Base-by-base conservation (phyloP, 2,888 invertebrate species). In the Hirudinaria manillensis region DNA sequence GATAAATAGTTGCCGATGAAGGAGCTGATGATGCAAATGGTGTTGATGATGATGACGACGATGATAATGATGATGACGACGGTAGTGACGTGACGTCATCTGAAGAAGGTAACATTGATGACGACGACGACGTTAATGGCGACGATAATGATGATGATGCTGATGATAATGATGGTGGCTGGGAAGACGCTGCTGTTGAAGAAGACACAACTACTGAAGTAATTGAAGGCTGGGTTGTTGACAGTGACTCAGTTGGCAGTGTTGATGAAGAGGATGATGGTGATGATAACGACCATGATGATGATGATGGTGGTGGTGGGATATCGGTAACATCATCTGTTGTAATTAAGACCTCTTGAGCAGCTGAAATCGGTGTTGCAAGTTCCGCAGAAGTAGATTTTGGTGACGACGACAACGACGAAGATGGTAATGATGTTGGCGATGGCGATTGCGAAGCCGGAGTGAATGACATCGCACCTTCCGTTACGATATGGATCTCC, bases 181-280 rank as follows among this genome's bases (percentile, higher is more conserved):
- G 65, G 29, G 73, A 73, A 65, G 66, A 73, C 65, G 66, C 29
- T 73, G 66, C 34, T 66, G 66, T n/a, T 73, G 66, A 73, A 65
- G 73, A 65, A 55, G 56, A 72, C 29, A 55, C 51, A 27, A 32
- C 13, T 72, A n/a, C 24, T 72, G 72, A 72, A 32, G 72, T 55
- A 27, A 55, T 55, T 72, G 56, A 72, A 55, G 72, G 55, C n/a
- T 53, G 55, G 45, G 70, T 19, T 51, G 70, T n/a, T 51, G 70
- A n/a, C 45, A 27, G 27, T 72, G 72, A 53, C 53, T 51, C 24
- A 21, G 72, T 27, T 55, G 72, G 29, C 32, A 32, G 24, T 72
- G 53, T 3, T 72, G 72, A 51, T 55, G 72, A 27, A 27, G 72
- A 72, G 45, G 72, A 27, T 72, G 53, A 72, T 53, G 24, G 51